Conservation (phyloP, 2,888 invertebrate species). For the Vandiemenella viatica region DNA sequence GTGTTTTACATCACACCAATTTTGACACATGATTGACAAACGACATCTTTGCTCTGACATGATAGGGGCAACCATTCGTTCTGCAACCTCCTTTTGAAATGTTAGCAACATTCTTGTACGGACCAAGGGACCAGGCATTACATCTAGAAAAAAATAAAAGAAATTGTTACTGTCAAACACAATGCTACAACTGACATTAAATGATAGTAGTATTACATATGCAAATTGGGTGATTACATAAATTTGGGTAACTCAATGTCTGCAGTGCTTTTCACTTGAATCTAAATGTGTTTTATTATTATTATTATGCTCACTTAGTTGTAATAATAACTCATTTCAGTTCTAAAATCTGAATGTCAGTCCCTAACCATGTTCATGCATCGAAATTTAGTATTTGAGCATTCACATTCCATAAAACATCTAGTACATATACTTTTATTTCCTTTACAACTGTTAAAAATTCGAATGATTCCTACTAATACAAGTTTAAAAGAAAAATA, state of each 20-base stretch:
- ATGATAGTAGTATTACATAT: not conserved
- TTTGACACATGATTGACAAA: constrained; percentile 88
- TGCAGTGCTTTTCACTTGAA: too few species aligned
- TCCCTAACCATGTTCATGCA: too few species aligned
- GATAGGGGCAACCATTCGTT: constrained; percentile 69
- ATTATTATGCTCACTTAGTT: too few species aligned
- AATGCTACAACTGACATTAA: too few species aligned
- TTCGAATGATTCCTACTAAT: too few species aligned
- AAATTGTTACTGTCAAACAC: too few species aligned
- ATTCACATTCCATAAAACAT: too few species aligned
- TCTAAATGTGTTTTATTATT: not conserved
- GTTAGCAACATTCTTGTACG: constrained; percentile 81
- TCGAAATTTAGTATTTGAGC: too few species aligned
- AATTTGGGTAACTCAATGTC: too few species aligned
- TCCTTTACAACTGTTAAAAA: too few species aligned
- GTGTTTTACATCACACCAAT: constrained; percentile 69
- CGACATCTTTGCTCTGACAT: constrained; percentile 59
- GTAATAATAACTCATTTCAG: too few species aligned
- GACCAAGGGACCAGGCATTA: constrained; percentile 62
- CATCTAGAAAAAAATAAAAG: constrained; percentile 18
- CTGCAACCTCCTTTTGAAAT: constrained; percentile 95
- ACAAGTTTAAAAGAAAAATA: not conserved
- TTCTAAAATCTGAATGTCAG: not conserved
- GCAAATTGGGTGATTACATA: not conserved
- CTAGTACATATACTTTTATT: too few species aligned